These are phyloP conservation scores for Macrotis lagotis DNA, from an alignment of 2,113 vertebrate genomes.

Conservation along the genomic window DNA sequence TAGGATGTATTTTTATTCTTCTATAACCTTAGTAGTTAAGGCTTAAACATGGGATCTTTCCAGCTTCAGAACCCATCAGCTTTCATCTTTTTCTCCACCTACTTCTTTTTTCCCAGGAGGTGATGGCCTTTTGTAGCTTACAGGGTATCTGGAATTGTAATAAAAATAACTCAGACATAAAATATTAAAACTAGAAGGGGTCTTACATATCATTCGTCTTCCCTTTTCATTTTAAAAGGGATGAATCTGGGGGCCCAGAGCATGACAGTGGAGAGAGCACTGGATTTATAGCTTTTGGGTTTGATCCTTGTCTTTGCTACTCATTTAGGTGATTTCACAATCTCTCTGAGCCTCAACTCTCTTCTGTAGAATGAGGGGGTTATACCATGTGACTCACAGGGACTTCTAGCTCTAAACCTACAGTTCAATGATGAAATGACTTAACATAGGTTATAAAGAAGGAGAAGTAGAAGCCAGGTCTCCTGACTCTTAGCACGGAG, in stretches of 20 bases:
- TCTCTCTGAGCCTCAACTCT: not conserved
- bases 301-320: not conserved
- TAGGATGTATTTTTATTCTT: not conserved
- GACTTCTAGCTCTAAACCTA: not conserved
- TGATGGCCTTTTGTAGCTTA: not conserved
- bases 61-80: not conserved
- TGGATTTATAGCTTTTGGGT: not conserved
- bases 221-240: not conserved
- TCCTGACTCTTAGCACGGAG: not conserved
- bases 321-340: not conserved
- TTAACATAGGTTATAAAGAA: not conserved
- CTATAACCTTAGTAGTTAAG: not conserved
- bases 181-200: not conserved
- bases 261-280: not conserved
- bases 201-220: not conserved
- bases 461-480: not conserved
- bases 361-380: not conserved
- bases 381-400: not conserved
- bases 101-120: not conserved
- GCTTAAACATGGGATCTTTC: not conserved
- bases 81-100: not conserved
- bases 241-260: not conserved
- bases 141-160: not conserved
- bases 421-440: not conserved
- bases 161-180: not conserved